Evolutionary conservation across 1,140 invertebrate genomes (phyloP).

Genomic region (Calliphora vicina): DNA sequence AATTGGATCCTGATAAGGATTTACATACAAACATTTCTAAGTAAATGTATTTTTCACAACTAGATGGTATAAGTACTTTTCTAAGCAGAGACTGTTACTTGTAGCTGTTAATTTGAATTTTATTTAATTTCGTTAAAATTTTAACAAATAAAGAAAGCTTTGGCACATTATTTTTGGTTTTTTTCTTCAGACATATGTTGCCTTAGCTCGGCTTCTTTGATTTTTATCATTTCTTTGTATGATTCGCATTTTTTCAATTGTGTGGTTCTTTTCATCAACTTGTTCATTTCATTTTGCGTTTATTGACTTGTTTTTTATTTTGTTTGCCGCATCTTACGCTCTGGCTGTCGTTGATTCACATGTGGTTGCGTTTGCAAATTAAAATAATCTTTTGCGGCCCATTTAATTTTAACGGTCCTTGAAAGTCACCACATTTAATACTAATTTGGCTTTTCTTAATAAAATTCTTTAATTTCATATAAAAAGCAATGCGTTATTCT

Average conservation of each 20-base stretch:
- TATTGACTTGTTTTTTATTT: neutral
- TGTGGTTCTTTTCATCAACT: neutral
- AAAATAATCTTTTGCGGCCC: constrained; percentile 62
- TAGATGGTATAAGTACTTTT: neutral
- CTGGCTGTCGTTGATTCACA: constrained; percentile 42
- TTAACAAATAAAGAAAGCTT: neutral
- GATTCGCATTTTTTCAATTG: neutral
- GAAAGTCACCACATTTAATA: constrained; percentile 56
- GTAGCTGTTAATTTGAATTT: neutral
- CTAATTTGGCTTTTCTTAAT: constrained; percentile 33
- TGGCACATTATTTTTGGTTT: neutral
- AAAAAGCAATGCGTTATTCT: neutral
- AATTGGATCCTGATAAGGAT: neutral
- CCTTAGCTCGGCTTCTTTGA: constrained; percentile 55
- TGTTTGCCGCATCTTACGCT: neutral
- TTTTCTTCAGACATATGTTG: constrained; percentile 36
- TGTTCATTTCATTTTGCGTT: neutral
- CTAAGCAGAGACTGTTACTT: neutral
- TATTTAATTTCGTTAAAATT: neutral
- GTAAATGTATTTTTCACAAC: neutral
- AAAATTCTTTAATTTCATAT: constrained; percentile 14
- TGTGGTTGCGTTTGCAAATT: constrained; percentile 62
- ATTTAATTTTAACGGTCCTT: constrained; percentile 60
- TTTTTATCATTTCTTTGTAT: constrained; percentile 13
- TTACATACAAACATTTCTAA: neutral